These are phyloP conservation scores for Spea hammondii DNA, from an alignment of 2,797 vertebrate genomes.

Conservation along the genomic window DNA sequence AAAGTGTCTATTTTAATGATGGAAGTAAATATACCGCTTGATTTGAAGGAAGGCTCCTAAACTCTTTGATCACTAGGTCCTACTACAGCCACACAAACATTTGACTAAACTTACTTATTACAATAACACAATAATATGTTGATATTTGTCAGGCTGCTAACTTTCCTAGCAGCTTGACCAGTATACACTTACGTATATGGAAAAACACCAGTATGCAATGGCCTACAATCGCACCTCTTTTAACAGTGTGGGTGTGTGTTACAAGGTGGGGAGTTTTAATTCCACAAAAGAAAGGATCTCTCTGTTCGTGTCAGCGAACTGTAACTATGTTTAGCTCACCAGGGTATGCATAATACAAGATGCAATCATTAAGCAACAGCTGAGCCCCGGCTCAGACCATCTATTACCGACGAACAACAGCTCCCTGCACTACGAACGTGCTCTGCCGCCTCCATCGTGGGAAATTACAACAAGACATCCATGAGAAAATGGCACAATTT, in stretches of 20 bases:
- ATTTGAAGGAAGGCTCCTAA: no score
- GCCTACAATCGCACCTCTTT: background rate
- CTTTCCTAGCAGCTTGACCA: background rate
- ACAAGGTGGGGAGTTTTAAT: constrained; percentile 28
- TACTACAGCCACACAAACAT: no score
- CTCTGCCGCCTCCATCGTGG: background rate
- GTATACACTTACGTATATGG: background rate
- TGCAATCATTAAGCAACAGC: constrained; percentile 50
- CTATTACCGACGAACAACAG: constrained; percentile 38
- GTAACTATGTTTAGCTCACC: constrained; percentile 31
- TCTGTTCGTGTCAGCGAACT: constrained; percentile 24
- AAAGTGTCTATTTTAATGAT: no score
- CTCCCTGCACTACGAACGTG: constrained; percentile 16
- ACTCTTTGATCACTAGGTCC: no score
- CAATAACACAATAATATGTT: no score
- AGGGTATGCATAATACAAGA: constrained; percentile 51
- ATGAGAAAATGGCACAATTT: constrained; percentile 48
- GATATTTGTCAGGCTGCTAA: no score
- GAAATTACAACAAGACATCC: constrained; percentile 33
- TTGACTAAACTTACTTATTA: no score
- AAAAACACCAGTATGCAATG: background rate
- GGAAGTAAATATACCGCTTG: no score
- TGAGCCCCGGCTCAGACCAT: constrained; percentile 47
- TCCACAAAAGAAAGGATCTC: constrained; percentile 35
- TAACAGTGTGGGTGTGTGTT: background rate